Percentiles rank a stretch among this genome's conserved stretches.
These are phyloP conservation scores for Hanleya hanleyi DNA, from an alignment of 2,888 invertebrate genomes.

Conservation along the genomic window DNA sequence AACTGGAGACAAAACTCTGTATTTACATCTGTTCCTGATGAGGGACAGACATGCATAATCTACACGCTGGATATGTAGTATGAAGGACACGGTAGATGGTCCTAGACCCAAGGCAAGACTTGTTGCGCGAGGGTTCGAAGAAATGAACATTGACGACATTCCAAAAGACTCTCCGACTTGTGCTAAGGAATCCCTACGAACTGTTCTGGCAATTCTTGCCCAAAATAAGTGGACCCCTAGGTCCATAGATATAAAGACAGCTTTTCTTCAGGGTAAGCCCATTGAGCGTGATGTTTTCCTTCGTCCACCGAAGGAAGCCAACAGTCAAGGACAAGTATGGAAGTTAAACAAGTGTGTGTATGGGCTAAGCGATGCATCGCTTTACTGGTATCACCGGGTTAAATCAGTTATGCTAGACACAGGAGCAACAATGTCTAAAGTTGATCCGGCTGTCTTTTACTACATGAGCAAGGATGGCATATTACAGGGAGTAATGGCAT, in stretches of 20 bases:
- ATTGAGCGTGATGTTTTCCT: conserved; percentile 15
- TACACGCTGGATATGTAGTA: background rate
- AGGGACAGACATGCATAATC: background rate
- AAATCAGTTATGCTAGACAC: conserved; percentile 16
- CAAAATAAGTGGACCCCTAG: conserved; percentile 8
- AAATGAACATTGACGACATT: background rate
- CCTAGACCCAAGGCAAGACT: conserved; percentile 17
- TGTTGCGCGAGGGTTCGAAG: conserved; percentile 27
- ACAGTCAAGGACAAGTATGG: conserved; percentile 6
- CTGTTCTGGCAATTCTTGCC: conserved; percentile 7
- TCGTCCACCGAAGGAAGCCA: conserved; percentile 12
- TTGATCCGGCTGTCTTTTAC: conserved; percentile 37
- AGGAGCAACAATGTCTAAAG: conserved; percentile 23
- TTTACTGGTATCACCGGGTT: conserved; percentile 29
- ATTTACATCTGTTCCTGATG: background rate
- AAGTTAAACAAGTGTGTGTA: conserved; percentile 21
- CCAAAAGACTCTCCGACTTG: conserved; percentile 16
- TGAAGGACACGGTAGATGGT: background rate
- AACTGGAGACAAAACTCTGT: background rate
- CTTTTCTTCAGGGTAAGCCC: conserved; percentile 17
- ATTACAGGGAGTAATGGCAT: conserved; percentile 27
- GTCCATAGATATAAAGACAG: conserved; percentile 20
- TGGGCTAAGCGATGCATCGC: conserved; percentile 22
- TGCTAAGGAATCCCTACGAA: conserved; percentile 5
- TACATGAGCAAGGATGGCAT: conserved; percentile 17